These are phyloP conservation scores for Ceratosolen solmsi DNA, from an alignment of 1,140 invertebrate species.

Conservation along the genomic window DNA sequence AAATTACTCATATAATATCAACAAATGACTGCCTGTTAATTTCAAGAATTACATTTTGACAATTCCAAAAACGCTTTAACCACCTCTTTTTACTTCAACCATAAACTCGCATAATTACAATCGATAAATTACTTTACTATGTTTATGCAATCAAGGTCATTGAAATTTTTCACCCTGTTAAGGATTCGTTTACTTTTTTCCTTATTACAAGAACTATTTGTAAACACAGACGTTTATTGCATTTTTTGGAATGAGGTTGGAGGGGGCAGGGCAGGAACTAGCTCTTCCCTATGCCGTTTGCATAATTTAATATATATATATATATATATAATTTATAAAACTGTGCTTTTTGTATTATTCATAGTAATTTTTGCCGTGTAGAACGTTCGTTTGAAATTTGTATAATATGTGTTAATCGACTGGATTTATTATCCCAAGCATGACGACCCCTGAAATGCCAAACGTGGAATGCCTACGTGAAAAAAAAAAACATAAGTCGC, in stretches of 20 bases:
- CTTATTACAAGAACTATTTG: too few relatives aligned
- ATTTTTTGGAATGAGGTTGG: too few relatives aligned
- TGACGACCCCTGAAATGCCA: too few relatives aligned
- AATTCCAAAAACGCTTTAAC: background rate
- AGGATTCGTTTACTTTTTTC: background rate
- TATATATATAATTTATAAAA: too few relatives aligned
- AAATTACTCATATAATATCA: too few relatives aligned
- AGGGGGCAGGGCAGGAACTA: too few relatives aligned
- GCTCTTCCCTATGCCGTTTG: too few relatives aligned
- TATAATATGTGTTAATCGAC: background rate
- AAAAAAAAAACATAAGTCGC: background rate
- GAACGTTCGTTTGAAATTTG: background rate
- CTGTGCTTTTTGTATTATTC: too few relatives aligned
- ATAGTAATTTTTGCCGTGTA: too few relatives aligned
- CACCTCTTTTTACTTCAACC: background rate
- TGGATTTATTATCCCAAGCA: background rate
- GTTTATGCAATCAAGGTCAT: background rate
- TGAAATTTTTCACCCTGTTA: background rate
- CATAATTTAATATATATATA: too few relatives aligned
- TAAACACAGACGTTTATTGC: too few relatives aligned
- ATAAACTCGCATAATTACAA: background rate
- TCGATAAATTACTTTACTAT: background rate
- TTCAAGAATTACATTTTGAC: background rate
- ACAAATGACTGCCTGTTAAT: background rate
- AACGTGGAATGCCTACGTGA: too few relatives aligned